A percentile compares a stretch with the other conserved stretches of the same genome.
Conservation (phyloP, 2,113 vertebrate genomes). For the Amphiprion ocellaris region DNA sequence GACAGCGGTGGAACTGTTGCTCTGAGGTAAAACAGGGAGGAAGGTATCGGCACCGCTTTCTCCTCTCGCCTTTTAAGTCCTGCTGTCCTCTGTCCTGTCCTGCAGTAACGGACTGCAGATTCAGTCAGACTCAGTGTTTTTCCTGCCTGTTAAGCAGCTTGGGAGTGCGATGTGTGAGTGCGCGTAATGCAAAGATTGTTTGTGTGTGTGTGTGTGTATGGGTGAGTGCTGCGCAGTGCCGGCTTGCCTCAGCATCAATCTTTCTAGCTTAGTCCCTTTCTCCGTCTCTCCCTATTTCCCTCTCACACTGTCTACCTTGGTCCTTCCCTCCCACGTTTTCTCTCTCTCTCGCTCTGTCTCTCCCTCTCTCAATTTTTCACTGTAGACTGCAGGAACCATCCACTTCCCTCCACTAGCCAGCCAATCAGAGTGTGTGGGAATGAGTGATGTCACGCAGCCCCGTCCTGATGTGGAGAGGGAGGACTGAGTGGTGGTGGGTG, state of each 20-base stretch:
- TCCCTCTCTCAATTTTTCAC: constrained; percentile 63
- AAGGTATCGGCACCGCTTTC: constrained; percentile 36
- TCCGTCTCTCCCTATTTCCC: constrained; percentile 42
- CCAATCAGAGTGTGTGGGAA: constrained; percentile 79
- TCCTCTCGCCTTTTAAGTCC: constrained; percentile 28
- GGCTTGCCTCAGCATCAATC: constrained; percentile 79
- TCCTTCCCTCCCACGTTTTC: constrained; percentile 55
- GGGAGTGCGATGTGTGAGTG: constrained; percentile 68
- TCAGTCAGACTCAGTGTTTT: constrained; percentile 70
- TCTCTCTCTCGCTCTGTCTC: constrained; percentile 39
- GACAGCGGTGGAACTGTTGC: constrained; percentile 74
- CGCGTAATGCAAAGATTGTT: constrained; percentile 55
- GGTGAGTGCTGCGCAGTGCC: constrained; percentile 67
- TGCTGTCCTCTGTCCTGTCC: constrained; percentile 68
- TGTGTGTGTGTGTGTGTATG: constrained; percentile 37
- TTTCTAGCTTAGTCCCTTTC: constrained; percentile 63
- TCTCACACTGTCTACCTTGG: constrained; percentile 45
- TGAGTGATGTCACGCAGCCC: constrained; percentile 76
- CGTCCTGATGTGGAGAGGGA: constrained; percentile 54
- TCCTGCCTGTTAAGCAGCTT: constrained; percentile 78
- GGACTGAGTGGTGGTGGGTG: constrained; percentile 49
- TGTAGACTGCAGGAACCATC: constrained; percentile 72
- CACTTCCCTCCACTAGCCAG: constrained; percentile 73
- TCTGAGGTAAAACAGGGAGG: constrained; percentile 39
- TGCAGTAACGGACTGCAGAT: constrained; percentile 62